phyloP scores from a whole-genome alignment of 2,113 vertebrate species.

The Apeltes quadracus region DNA sequence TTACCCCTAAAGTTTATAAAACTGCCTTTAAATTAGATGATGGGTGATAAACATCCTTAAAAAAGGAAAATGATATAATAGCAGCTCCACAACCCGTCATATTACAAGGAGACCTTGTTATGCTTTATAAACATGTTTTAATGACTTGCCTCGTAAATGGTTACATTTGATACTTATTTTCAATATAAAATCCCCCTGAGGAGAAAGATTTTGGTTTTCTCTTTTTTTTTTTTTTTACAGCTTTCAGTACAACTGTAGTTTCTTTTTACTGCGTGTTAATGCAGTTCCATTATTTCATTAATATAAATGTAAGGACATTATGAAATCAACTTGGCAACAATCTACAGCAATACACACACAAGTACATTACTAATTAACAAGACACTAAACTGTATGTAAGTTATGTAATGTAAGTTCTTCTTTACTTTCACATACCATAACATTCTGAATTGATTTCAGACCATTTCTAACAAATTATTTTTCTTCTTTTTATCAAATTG shows the following conservation, averaged over 20 bases:
- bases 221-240: not conserved
- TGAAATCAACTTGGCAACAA: not conserved
- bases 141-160: not conserved
- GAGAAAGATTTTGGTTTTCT: not conserved
- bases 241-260: not conserved
- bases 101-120: not conserved
- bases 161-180: not conserved
- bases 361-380: not conserved
- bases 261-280: not conserved
- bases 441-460: not conserved
- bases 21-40: slow-evolving; percentile 24
- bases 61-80: slow-evolving; percentile 10
- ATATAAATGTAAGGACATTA: too few relatives aligned
- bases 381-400: too few relatives aligned
- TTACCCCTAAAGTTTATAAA: slow-evolving; percentile 24
- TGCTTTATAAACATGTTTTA: not conserved
- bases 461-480: not conserved
- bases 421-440: not conserved
- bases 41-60: slow-evolving; percentile 17
- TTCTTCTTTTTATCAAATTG: not conserved
- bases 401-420: not conserved
- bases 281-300: not conserved
- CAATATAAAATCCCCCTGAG: not conserved
- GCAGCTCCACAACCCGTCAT: not conserved
- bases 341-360: too few relatives aligned